phyloP scores from a whole-genome alignment of 2,113 vertebrate species.

The Dipodomys spectabilis region DNA sequence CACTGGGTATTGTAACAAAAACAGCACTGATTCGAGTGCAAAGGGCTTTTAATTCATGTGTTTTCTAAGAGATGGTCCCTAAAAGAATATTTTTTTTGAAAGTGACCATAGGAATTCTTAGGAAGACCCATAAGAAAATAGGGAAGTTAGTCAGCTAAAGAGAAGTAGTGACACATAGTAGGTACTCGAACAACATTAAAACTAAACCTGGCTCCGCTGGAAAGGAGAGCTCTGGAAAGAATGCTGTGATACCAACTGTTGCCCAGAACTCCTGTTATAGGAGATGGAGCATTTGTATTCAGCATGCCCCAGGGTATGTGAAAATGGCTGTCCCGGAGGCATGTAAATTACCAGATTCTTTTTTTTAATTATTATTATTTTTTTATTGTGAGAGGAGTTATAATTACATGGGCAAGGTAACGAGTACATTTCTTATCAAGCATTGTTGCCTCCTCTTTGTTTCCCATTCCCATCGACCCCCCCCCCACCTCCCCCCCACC shows the following conservation, averaged over 20 bases:
- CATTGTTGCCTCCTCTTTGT: too few species aligned
- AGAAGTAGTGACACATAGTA: too few species aligned
- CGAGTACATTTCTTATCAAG: too few species aligned
- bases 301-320: not conserved
- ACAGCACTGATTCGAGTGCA: not conserved
- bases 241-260: not conserved
- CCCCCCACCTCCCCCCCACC: too few species aligned
- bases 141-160: fast-evolving
- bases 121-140: not conserved
- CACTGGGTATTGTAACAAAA: not conserved
- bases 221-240: not conserved
- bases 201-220: not conserved
- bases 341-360: not conserved
- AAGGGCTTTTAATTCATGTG: not conserved
- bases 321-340: not conserved
- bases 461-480: too few species aligned
- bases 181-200: not conserved
- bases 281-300: not conserved
- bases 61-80: not conserved
- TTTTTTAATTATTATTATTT: too few species aligned
- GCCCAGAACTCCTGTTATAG: not conserved
- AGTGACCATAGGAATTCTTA: not conserved
- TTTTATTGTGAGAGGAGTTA: too few species aligned
- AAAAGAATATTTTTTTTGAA: too few species aligned
- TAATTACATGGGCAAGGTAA: too few species aligned